Conservation (phyloP, 1,140 invertebrate genomes). For the Hycleus phaleratus region DNA sequence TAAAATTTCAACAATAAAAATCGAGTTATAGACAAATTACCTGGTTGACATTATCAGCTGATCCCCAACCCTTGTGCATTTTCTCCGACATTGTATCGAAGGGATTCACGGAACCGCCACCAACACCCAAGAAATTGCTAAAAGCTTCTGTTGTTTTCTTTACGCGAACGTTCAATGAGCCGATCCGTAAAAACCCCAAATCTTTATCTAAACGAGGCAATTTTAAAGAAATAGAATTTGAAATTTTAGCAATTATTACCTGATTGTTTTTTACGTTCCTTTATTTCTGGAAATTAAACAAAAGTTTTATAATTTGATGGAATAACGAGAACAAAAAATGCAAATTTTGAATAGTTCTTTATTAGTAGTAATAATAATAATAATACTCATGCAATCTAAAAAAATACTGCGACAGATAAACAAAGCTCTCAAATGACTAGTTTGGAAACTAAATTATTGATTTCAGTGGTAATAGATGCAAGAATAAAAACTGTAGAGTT, state of each 20-base stretch:
- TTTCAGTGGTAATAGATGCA: too few relatives aligned
- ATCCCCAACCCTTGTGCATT: conserved; percentile 78
- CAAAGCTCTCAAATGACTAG: too few relatives aligned
- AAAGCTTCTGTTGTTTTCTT: conserved; percentile 86
- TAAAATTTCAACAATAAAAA: conserved; percentile 1
- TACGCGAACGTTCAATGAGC: conserved; percentile 82
- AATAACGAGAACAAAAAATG: background rate
- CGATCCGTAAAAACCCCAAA: conserved; percentile 79
- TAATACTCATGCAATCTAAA: background rate
- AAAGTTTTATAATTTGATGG: conserved; percentile 2
- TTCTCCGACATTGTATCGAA: conserved; percentile 42
- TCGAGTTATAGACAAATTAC: conserved; percentile 39
- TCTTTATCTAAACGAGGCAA: conserved; percentile 57
- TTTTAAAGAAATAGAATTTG: background rate
- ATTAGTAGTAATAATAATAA: background rate
- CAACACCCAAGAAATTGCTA: conserved; percentile 77
- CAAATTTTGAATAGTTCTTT: background rate
- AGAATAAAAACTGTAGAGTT: background rate
- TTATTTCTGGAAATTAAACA: conserved; percentile 56
- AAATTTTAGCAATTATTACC: conserved; percentile 41
- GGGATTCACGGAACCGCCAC: conserved; percentile 42
- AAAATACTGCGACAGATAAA: too few relatives aligned
- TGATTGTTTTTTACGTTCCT: conserved; percentile 62
- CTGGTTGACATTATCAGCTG: conserved; percentile 71
- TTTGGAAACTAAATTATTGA: too few relatives aligned